Evolutionary conservation across 2,888 invertebrate genomes (phyloP).

Genomic region (Sepiola atlantica): DNA sequence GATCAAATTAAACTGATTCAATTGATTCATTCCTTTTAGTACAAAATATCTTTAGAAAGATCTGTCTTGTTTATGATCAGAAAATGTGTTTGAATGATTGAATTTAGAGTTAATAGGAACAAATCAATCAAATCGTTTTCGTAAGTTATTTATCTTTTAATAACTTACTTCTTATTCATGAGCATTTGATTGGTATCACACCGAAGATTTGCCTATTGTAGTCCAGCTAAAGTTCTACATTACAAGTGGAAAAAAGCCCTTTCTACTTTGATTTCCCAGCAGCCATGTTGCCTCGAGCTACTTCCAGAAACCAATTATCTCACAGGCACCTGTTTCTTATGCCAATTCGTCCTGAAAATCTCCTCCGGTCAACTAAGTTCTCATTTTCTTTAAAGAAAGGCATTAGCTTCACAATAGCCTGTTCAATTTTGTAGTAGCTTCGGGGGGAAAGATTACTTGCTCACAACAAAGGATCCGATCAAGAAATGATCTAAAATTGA

Average conservation of each 20-base stretch:
- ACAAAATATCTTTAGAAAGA: neutral
- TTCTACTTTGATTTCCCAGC: neutral
- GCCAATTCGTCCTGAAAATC: constrained; percentile 1
- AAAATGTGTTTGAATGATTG: neutral
- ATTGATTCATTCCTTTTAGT: neutral
- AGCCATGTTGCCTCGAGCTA: neutral
- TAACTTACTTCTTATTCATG: neutral
- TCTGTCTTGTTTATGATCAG: neutral
- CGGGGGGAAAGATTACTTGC: neutral
- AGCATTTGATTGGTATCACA: neutral
- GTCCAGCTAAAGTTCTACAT: neutral
- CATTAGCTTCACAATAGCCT: neutral
- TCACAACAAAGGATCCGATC: neutral
- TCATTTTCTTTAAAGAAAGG: neutral
- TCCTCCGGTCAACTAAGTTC: neutral
- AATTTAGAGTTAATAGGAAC: neutral
- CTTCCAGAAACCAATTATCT: neutral
- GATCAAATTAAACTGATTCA: neutral
- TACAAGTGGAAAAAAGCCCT: neutral
- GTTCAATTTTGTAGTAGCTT: neutral
- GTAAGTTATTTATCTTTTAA: constrained; percentile 19
- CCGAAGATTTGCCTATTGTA: neutral
- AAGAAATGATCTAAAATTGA: neutral
- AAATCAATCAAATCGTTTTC: neutral
- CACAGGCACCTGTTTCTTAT: constrained; percentile 32